A percentile compares a stretch with the other conserved stretches of the same genome.
These are phyloP conservation scores for Drosophila gunungcola DNA, from an alignment of 1,140 invertebrate genomes.

Conservation along the genomic window DNA sequence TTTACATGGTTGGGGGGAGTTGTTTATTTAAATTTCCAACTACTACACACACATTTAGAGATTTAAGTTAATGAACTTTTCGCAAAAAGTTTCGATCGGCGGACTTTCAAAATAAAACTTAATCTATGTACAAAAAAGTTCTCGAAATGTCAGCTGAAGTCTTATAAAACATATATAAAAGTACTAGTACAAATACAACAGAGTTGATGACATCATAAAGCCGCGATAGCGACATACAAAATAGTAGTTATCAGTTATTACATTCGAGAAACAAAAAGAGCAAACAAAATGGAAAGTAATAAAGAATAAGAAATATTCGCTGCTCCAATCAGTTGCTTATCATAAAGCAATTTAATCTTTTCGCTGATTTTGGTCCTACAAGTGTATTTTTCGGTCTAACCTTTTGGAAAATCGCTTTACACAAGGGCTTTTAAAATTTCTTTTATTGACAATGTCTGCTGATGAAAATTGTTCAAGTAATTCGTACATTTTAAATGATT, in stretches of 20 bases:
- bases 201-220: constrained; percentile 26
- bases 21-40: constrained; percentile 68
- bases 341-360: constrained; percentile 3
- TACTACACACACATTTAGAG: constrained; percentile 76
- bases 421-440: neutral
- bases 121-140: constrained; percentile 70
- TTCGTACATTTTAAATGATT: constrained; percentile 41
- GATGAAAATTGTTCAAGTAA: constrained; percentile 21
- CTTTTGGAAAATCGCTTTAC: neutral
- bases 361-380: constrained; percentile 9
- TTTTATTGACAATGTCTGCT: constrained; percentile 4
- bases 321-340: constrained; percentile 3
- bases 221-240: constrained; percentile 17
- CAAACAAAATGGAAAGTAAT: neutral
- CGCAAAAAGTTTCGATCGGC: constrained; percentile 55
- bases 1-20: constrained; percentile 53
- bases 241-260: constrained; percentile 35
- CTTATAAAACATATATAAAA: constrained; percentile 49
- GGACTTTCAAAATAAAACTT: constrained; percentile 55
- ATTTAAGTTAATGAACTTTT: constrained; percentile 35
- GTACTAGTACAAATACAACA: constrained; percentile 23
- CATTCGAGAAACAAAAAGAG: constrained; percentile 5
- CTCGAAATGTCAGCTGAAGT: constrained; percentile 35
- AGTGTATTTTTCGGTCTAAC: neutral
- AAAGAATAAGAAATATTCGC: constrained; percentile 2